Evolutionary conservation across 1,140 invertebrate genomes (phyloP), one percentile per base, ranked within the genome.

Genomic region (Drosophila nikananu): DNA sequence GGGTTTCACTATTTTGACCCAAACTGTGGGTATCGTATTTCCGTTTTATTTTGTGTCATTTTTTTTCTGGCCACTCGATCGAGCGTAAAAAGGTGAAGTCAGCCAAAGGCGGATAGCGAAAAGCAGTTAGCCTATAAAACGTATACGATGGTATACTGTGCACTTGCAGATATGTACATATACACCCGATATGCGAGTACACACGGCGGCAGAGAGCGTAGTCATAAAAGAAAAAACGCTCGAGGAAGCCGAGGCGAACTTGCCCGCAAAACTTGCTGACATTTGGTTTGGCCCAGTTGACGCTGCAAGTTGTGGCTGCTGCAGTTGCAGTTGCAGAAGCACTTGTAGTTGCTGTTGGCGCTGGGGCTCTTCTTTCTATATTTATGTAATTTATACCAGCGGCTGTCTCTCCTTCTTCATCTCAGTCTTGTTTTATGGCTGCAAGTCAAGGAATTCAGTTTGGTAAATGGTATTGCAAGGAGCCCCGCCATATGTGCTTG

Each of bases 61-160:
- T 51, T 64, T 32, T 41, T 17, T 64, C 27, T 52, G 61, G 63
- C 64, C 60, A 62, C 32, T 80, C 51, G 78, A 89, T 90, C 75
- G 75, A 81, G 75, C 75, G 66, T 67, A 75, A 90, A 89, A 78
- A 81, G 81, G 68, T 87, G 67, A 87, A 87, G 84, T 84, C 84
- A 87, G 81, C 84, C 83, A 86, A 86, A 86, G 68, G 67, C 61
- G 65, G 37, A 54, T 32, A 68, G 21, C 67, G 44, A 81, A 81
- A 74, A 77, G 77, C 66, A 81, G 84, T 84, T 86, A 90, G 87
- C 81, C 86, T 79, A 90, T 90, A 89, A 83, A 83, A 68, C 41
- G 58, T 61, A 57, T 64, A 67, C 37, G 19, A 54, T 37, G 37
- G 49, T 63, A 68, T 55, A 75, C 23, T 39, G 49, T 49, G 67